Conservation (phyloP, 2,888 invertebrate species). For the Drosophila algonquin region DNA sequence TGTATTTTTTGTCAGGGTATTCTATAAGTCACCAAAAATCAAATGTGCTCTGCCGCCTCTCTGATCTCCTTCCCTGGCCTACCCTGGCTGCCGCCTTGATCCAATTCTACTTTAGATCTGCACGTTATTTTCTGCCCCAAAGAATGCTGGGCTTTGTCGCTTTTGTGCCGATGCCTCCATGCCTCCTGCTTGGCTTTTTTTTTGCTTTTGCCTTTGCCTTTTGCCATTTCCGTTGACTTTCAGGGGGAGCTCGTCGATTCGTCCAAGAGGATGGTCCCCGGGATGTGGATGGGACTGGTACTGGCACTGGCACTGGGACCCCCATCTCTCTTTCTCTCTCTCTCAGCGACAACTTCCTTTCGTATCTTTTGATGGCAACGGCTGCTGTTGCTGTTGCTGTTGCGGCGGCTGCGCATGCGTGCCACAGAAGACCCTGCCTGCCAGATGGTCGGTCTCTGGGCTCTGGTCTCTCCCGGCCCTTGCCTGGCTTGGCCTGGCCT, state of each 20-base stretch:
- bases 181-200: conserved; percentile 42
- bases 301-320: neutral
- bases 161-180: conserved; percentile 1
- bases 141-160: conserved; percentile 60
- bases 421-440: conserved; percentile 50
- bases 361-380: conserved; percentile 27
- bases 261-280: conserved; percentile 14
- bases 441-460: conserved; percentile 59
- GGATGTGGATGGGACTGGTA: neutral
- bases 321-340: neutral
- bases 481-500: conserved; percentile 4
- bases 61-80: neutral
- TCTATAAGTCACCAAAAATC: conserved; percentile 2
- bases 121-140: conserved; percentile 58
- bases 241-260: conserved; percentile 38
- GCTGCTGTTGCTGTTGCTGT: conserved; percentile 8
- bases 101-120: conserved; percentile 70
- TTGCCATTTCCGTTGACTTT: conserved; percentile 74
- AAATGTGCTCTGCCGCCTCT: neutral
- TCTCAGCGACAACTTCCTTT: conserved; percentile 69
- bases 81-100: conserved; percentile 41
- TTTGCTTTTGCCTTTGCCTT: conserved; percentile 58
- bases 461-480: conserved; percentile 26
- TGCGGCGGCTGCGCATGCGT: conserved; percentile 67
- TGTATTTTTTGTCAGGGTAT: neutral